phyloP scores from a whole-genome alignment of 2,888 invertebrate species.

The Timema podura region DNA sequence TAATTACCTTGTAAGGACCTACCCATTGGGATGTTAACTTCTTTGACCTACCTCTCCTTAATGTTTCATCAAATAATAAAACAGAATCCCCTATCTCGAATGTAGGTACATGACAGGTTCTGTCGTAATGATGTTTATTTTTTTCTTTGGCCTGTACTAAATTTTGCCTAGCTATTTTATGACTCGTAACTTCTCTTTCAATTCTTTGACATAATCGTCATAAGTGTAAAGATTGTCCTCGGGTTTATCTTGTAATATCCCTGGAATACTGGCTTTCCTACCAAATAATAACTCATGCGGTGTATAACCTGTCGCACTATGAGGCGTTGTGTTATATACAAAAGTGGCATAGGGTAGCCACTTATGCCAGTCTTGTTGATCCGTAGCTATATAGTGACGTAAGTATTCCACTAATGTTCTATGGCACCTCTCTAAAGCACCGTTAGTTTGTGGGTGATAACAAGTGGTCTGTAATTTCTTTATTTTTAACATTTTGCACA shows the following conservation, averaged over 20 bases:
- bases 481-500: no score
- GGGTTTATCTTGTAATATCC: background rate
- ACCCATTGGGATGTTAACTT: background rate
- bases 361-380: background rate
- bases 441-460: slow-evolving; percentile 1
- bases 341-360: slow-evolving; percentile 1
- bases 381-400: background rate
- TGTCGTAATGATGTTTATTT: background rate
- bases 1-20: background rate
- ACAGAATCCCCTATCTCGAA: background rate
- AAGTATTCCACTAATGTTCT: background rate
- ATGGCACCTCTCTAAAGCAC: background rate
- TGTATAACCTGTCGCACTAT: background rate
- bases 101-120: background rate
- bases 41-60: background rate
- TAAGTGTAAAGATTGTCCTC: background rate
- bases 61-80: background rate
- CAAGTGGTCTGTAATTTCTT: background rate
- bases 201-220: background rate
- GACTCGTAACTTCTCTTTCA: background rate
- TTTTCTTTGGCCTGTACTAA: background rate
- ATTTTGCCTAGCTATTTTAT: background rate
- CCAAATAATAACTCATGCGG: background rate
- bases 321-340: background rate
- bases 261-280: background rate